phyloP scores from a whole-genome alignment of 2,888 invertebrate genomes.

The Cheilosia soror region DNA sequence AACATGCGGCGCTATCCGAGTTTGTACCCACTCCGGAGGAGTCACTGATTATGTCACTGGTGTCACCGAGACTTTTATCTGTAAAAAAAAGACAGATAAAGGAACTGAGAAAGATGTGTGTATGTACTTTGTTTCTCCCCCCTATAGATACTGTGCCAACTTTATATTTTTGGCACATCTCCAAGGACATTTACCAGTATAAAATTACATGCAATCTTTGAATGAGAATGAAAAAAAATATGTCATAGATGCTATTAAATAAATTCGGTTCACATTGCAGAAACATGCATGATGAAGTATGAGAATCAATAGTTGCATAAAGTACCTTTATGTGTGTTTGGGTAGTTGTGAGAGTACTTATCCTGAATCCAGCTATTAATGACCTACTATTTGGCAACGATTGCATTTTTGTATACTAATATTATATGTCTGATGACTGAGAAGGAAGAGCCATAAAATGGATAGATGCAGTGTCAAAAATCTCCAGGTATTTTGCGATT shows the following conservation, averaged over 20 bases:
- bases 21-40: constrained; percentile 96
- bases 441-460: too few species aligned
- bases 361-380: constrained; percentile 37
- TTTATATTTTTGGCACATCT: constrained; percentile 46
- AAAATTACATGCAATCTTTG: constrained; percentile 60
- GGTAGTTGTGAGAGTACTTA: constrained; percentile 27
- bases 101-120: constrained; percentile 30
- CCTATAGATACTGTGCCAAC: constrained; percentile 30
- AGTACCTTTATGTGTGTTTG: constrained; percentile 23
- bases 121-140: constrained; percentile 9
- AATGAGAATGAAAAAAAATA: constrained; percentile 9
- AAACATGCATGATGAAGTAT: constrained; percentile 59
- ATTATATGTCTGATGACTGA: not conserved
- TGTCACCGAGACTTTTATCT: constrained; percentile 96
- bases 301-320: constrained; percentile 25
- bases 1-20: constrained; percentile 92
- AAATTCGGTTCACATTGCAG: constrained; percentile 57
- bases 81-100: constrained; percentile 52
- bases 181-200: constrained; percentile 46
- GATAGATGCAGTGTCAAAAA: not conserved
- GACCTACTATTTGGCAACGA: constrained; percentile 41
- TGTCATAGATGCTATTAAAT: constrained; percentile 46
- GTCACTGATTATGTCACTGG: constrained; percentile 96
- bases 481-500: too few species aligned
- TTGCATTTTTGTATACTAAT: constrained; percentile 2